Base-by-base conservation (phyloP, 2,888 invertebrate species). In the Tetropium fuscum region DNA sequence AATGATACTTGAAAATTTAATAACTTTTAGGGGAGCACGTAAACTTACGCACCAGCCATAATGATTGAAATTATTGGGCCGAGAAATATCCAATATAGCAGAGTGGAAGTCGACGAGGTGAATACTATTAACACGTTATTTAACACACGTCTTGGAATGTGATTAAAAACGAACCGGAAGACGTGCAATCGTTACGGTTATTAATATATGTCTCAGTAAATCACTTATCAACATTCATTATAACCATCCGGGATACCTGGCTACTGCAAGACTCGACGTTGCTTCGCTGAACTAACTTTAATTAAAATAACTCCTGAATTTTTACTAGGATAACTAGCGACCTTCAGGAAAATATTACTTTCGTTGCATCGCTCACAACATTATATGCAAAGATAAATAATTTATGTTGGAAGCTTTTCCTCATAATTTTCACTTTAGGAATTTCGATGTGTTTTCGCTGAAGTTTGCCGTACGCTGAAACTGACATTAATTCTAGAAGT, bases 171-270 rank as follows among this genome's bases (percentile, higher is more conserved):
- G 55, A 53, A 51, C 43, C 43, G 16, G 22, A 10, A 34, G 49
- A 48, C 60, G 51, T 32, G 60, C 60, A 43, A 60, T 60, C 51
- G 55, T 60, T 60, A 54, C 49, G 55, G 49, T 55, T 60, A 60
- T 55, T 60, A 59, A 59, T 59, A 55, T 51, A 49, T 49, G 55
- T 55, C 55, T 16, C 51, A 36, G 27, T 53, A 51, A 60, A 27
- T 60, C 60, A 49, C 60, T 60, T 55, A 55, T 34, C 54, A 48
- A 40, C 30, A 41, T 55, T 59, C 55, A 34, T 53, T 59, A 54
- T 59, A 10, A 20, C 43, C 48, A 7, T 36, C 16, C 18, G 27
- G 40, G 48, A 40, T 55, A 30, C 8, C 38, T 45, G 38, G 18
- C 8, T 44, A 10, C 27, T 27, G 16, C 25, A 16, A 45, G 45